A percentile compares a stretch with the other conserved stretches of the same genome.
Evolutionary conservation across 2,113 vertebrate species (phyloP).

Genomic region (Camelus bactrianus): DNA sequence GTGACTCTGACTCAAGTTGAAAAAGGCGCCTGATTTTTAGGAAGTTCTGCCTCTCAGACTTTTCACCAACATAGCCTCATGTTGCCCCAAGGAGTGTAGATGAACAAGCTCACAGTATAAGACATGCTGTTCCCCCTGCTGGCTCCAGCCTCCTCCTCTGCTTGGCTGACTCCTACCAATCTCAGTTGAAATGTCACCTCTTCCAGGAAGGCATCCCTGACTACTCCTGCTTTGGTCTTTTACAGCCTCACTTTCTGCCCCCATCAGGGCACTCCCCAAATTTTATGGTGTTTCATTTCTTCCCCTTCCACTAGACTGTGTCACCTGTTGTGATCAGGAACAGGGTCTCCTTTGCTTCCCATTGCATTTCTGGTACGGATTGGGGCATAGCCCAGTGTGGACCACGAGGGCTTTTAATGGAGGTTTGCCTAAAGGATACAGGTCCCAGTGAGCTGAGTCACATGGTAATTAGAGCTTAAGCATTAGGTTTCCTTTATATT

Average conservation of each 20-base stretch:
- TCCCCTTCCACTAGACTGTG: background rate
- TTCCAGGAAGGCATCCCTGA: background rate
- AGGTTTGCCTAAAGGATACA: background rate
- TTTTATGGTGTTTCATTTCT: background rate
- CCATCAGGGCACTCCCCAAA: too few species aligned
- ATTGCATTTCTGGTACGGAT: background rate
- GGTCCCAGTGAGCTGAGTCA: background rate
- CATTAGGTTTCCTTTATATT: background rate
- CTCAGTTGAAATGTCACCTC: background rate
- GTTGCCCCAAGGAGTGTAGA: background rate
- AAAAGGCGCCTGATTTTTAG: background rate
- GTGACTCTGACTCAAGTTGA: background rate
- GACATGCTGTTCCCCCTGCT: background rate
- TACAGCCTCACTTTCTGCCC: background rate
- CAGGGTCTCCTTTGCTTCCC: background rate
- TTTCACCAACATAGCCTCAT: background rate
- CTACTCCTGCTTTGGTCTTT: background rate
- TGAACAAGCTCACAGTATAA: rapidly evolving
- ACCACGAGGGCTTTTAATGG: background rate
- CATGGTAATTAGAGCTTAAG: background rate
- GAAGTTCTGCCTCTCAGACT: background rate
- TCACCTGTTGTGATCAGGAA: background rate
- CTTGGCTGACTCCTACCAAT: background rate
- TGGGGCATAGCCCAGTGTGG: background rate
- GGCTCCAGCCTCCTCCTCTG: background rate